Percentiles rank a stretch among this genome's conserved stretches.
These are phyloP conservation scores for Galerucella pusilla DNA, from an alignment of 2,888 invertebrate genomes.

Conservation along the genomic window DNA sequence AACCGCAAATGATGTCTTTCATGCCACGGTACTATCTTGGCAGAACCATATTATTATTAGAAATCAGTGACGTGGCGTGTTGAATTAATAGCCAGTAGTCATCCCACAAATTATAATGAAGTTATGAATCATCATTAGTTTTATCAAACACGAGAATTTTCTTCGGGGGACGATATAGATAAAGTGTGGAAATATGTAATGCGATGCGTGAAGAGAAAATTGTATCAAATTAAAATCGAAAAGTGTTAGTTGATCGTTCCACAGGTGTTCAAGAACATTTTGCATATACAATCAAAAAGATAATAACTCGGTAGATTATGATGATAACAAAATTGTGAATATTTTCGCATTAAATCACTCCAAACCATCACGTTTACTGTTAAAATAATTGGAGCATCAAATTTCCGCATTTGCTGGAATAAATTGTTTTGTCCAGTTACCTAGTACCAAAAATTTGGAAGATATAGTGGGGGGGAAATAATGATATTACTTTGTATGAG, in stretches of 20 bases:
- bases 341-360: not conserved
- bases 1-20: not conserved
- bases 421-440: too few relatives aligned
- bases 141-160: not conserved
- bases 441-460: too few relatives aligned
- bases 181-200: constrained; percentile 3
- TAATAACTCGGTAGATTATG: not conserved
- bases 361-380: not conserved
- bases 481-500: too few relatives aligned
- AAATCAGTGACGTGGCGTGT: constrained; percentile 30
- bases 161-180: constrained; percentile 1
- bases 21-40: not conserved
- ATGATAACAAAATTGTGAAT: not conserved
- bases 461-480: too few relatives aligned
- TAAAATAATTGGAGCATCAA: not conserved
- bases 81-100: constrained; percentile 29
- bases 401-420: not conserved
- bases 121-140: constrained; percentile 33
- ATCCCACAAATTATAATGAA: constrained; percentile 35
- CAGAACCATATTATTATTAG: constrained; percentile 16
- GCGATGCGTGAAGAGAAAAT: constrained; percentile 4
- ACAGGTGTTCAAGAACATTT: not conserved
- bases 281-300: not conserved
- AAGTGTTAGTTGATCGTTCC: not conserved
- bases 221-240: constrained; percentile 1